These are phyloP conservation scores for Sparus aurata DNA, from an alignment of 2,797 vertebrate genomes.

Conservation along the genomic window DNA sequence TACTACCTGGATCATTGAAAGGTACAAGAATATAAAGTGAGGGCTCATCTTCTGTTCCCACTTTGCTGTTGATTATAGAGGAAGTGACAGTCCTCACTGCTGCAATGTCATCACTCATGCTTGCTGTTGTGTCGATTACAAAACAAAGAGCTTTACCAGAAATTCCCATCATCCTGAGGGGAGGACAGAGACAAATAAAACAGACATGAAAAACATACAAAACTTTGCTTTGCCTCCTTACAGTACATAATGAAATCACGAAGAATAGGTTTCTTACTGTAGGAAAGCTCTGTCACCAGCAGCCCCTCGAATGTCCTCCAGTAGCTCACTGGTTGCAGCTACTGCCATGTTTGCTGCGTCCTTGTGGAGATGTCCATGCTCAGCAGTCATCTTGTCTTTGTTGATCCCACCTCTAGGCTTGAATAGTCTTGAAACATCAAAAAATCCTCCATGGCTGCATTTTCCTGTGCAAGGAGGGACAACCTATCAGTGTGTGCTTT, in stretches of 20 bases:
- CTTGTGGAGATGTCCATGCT: conserved; percentile 65
- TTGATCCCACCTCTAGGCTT: conserved; percentile 74
- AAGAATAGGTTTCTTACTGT: conserved; percentile 44
- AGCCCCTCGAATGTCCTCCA: conserved; percentile 64
- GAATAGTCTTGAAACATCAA: too few species aligned
- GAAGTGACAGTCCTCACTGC: conserved; percentile 36
- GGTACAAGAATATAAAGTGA: conserved; percentile 70
- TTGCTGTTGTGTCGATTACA: conserved; percentile 72
- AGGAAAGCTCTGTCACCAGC: conserved; percentile 68
- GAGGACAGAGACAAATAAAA: background rate
- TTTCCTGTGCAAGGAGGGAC: conserved; percentile 81
- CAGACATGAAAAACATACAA: too few species aligned
- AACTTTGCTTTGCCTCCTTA: background rate
- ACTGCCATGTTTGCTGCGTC: conserved; percentile 62
- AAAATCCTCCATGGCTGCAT: conserved; percentile 75
- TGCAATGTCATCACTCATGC: conserved; percentile 66
- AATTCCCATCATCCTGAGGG: conserved; percentile 52
- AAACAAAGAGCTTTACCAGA: conserved; percentile 66
- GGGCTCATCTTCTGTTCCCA: conserved; percentile 59
- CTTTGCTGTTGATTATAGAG: conserved; percentile 53
- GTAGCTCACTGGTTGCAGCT: conserved; percentile 61
- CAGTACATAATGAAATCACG: background rate
- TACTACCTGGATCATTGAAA: conserved; percentile 72
- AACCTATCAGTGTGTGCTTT: too few species aligned
- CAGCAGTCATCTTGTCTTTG: conserved; percentile 51